Evolutionary conservation across 2,113 vertebrate genomes (phyloP).

Genomic region (Pithys albifrons): DNA sequence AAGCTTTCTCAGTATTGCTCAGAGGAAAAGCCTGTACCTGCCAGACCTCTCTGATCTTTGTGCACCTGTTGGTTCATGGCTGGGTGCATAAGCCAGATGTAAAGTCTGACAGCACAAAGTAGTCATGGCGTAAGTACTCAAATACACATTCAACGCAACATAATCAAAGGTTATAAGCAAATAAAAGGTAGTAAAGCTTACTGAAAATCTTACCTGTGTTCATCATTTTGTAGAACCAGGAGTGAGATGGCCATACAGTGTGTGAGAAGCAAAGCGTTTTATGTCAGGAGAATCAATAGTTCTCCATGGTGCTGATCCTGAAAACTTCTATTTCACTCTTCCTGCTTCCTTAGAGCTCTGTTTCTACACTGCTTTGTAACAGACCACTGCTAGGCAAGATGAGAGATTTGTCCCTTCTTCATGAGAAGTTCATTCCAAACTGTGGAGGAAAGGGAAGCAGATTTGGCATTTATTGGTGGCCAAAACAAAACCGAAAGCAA

Average conservation of each 20-base stretch:
- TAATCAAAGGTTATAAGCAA: background rate
- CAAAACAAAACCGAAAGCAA: background rate
- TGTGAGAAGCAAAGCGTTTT: background rate
- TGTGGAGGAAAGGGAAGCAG: background rate
- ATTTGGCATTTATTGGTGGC: background rate
- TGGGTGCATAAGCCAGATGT: background rate
- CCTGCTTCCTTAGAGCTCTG: background rate
- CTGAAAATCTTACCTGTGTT: background rate
- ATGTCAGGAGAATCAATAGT: background rate
- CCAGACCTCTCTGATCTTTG: background rate
- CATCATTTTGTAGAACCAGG: background rate
- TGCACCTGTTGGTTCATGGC: background rate
- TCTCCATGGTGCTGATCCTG: background rate
- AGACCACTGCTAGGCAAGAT: background rate
- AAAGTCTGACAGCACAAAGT: background rate
- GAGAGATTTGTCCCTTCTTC: background rate
- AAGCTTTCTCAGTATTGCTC: background rate
- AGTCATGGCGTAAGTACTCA: background rate
- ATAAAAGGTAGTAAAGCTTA: background rate
- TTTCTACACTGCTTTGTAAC: background rate
- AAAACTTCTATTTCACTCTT: background rate
- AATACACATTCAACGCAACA: background rate
- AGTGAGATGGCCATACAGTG: rapidly evolving
- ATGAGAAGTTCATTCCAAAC: background rate
- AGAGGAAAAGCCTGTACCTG: background rate